Percentiles rank a stretch among this genome's conserved stretches.
Conservation (phyloP, 2,797 vertebrate species). For the Cynopterus sphinx region DNA sequence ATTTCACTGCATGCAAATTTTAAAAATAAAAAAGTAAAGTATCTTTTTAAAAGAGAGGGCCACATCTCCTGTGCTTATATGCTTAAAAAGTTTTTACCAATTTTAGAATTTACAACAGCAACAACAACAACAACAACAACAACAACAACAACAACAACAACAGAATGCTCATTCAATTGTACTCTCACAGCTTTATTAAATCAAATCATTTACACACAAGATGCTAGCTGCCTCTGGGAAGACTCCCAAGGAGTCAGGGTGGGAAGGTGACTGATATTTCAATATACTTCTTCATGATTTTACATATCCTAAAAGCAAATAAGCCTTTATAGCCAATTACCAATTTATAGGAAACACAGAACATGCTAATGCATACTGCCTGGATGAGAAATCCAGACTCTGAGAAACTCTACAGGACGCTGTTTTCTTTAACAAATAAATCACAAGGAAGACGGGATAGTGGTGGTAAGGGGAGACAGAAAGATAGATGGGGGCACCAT, state of each 20-base stretch:
- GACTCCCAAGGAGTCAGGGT: background rate
- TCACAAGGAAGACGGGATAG: background rate
- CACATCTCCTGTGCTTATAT: background rate
- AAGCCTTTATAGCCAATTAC: background rate
- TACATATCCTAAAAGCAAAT: no score
- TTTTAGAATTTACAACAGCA: background rate
- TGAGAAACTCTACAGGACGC: background rate
- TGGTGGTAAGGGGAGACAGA: background rate
- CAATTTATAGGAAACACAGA: background rate
- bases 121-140: background rate
- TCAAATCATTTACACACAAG: background rate
- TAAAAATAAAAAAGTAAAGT: background rate
- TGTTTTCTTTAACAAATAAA: background rate
- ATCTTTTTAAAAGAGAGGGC: background rate
- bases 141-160: no score
- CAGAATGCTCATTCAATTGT: background rate
- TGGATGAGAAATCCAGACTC: background rate
- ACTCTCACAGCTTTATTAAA: background rate
- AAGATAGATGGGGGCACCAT: background rate
- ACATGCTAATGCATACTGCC: accelerated
- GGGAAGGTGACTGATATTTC: background rate
- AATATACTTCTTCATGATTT: no score
- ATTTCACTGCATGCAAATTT: background rate
- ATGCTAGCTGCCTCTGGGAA: background rate
- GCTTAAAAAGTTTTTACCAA: background rate